Percentiles rank a stretch among this genome's conserved stretches.
Evolutionary conservation across 1,140 invertebrate species (phyloP).

Genomic region (Patella vulgata): DNA sequence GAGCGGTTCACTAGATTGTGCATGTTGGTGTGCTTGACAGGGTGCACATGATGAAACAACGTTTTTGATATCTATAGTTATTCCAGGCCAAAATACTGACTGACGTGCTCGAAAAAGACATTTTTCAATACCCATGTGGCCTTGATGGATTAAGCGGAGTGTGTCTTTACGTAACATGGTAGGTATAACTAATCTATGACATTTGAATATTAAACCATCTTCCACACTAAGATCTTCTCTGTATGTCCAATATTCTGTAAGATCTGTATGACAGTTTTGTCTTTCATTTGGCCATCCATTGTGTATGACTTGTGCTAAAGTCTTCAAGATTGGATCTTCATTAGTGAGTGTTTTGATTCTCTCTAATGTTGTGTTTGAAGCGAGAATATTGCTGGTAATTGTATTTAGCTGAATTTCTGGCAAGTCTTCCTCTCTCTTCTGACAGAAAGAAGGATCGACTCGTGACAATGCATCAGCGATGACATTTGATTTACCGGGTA

Average conservation of each 20-base stretch:
- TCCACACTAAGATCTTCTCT: not conserved
- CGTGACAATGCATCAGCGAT: constrained; percentile 4
- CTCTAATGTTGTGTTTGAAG: not conserved
- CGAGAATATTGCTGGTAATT: not conserved
- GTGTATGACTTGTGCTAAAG: not conserved
- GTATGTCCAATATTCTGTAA: constrained; percentile 9
- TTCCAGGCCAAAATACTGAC: constrained; percentile 37
- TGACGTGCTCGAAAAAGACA: constrained; percentile 4
- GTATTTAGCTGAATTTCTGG: not conserved
- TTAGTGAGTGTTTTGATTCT: not conserved
- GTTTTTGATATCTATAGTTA: constrained; percentile 31
- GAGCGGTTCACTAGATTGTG: constrained; percentile 16
- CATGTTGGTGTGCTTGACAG: constrained; percentile 5
- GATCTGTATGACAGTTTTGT: not conserved
- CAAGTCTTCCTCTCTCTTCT: constrained; percentile 1
- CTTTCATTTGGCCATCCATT: constrained; percentile 2
- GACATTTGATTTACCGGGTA: constrained; percentile 4
- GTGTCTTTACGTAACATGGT: not conserved
- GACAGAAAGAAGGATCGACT: not conserved
- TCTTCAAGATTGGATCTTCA: not conserved
- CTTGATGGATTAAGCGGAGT: not conserved
- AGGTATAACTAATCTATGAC: not conserved
- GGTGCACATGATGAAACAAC: constrained; percentile 10
- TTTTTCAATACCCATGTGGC: constrained; percentile 1
- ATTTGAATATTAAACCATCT: constrained; percentile 5